Percentiles rank a stretch among this genome's conserved stretches.
Evolutionary conservation across 2,113 vertebrate genomes (phyloP).

Genomic region (Notiomystis cincta): DNA sequence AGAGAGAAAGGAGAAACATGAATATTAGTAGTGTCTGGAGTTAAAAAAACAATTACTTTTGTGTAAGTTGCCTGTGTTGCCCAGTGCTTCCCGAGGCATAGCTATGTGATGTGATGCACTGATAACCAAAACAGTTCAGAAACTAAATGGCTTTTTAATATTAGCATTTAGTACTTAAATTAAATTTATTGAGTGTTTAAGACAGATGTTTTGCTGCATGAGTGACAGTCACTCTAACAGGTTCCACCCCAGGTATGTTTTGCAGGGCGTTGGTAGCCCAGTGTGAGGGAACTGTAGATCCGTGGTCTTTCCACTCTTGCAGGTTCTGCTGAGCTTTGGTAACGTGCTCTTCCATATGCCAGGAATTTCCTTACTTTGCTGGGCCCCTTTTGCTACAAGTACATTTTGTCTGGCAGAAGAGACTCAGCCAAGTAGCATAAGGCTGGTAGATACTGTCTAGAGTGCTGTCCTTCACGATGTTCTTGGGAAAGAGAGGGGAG

Average conservation of each 20-base stretch:
- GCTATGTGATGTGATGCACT: not conserved
- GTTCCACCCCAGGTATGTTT: not conserved
- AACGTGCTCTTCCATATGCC: not conserved
- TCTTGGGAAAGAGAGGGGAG: not conserved
- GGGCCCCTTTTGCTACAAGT: not conserved
- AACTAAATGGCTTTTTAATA: not conserved
- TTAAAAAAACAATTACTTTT: not conserved
- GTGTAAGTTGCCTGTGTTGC: not conserved
- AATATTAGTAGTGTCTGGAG: not conserved
- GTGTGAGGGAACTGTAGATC: accelerated
- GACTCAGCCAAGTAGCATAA: not conserved
- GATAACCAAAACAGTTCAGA: not conserved
- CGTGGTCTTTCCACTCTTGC: not conserved
- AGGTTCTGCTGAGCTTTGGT: not conserved
- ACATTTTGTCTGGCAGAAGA: not conserved
- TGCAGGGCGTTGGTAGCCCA: accelerated
- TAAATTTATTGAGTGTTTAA: not conserved
- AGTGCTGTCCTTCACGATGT: not conserved
- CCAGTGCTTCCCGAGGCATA: not conserved
- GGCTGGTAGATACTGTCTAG: not conserved
- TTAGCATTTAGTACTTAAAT: not conserved
- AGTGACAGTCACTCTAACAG: not conserved
- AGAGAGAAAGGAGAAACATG: not conserved
- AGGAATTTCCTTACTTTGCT: not conserved
- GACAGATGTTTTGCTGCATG: not conserved